Conservation (phyloP, 2,113 vertebrate genomes). For the Aplodontia rufa region DNA sequence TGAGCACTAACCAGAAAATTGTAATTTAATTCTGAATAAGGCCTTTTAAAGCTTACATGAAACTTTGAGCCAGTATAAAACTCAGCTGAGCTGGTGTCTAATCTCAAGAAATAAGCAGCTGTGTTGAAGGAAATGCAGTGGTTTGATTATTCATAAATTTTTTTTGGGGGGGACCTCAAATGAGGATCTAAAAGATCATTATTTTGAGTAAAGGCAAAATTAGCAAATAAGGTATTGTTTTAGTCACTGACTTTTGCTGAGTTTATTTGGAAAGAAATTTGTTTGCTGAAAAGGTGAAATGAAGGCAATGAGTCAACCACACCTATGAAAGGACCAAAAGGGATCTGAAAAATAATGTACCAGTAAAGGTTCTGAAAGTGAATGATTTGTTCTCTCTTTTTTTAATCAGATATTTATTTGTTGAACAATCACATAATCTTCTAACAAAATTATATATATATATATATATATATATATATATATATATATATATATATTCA, state of each 20-base stretch:
- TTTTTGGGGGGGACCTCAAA: background rate
- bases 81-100: background rate
- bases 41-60: background rate
- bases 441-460: too few relatives aligned
- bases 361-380: background rate
- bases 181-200: background rate
- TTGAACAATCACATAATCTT: too few relatives aligned
- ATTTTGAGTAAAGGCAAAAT: background rate
- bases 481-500: too few relatives aligned
- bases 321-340: background rate
- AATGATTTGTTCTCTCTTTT: background rate
- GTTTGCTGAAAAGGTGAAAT: background rate
- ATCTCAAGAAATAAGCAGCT: background rate
- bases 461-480: too few relatives aligned
- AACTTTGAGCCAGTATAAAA: background rate
- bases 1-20: background rate
- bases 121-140: background rate
- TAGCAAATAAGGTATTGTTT: background rate
- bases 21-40: background rate
- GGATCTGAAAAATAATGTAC: background rate
- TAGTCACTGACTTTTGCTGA: background rate
- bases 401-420: too few relatives aligned
- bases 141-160: background rate
- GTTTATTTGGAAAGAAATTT: conserved; percentile 1
- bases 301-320: background rate